Base-by-base conservation (phyloP, 2,888 invertebrate genomes). In the Ophioninae sp. region DNA sequence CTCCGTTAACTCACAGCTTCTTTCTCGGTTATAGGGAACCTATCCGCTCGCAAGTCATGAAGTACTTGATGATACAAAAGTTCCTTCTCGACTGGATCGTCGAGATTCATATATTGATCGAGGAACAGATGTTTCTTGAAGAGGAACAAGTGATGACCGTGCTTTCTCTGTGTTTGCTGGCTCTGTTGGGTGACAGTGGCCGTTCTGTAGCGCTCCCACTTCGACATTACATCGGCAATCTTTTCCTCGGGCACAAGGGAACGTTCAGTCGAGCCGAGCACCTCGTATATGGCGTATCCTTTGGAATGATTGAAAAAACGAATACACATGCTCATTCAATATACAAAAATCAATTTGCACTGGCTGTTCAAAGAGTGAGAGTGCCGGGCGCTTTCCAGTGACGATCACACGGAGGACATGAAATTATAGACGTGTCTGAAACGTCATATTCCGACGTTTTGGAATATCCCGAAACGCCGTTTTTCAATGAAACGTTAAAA, bases 231-330 rank as follows among this genome's bases (percentile, higher is more conserved):
- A 93, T 99, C 99, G 0, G 98, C 97, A 17, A 98, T 96, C 89
- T 98, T 97, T 93, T 98, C 98, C 90, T 96, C 96, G 8, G 96
- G 95, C 68, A 96, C 94, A 86, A 99, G 94, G 88, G 97, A 97
- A 74, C 98, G 94, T 93, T 98, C 98, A 0, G 97, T 96, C 88
- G 95, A 96, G 2, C 97, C 98, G 86, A 98, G 95, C 65, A 98
- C 97, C 93, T 98, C 98, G 93, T 98, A 99, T 83, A 99, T 95
- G 0, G 98, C 97, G 93, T 98, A 99, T 20, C 98, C 98, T 83
- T 67, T 21, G 3, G 44, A 30, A 44, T 23, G 30, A 30, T 30
- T 30, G 3, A 41, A 56, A n/a, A 37, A n/a, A 67, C n/a, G n/a
- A 50, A 5, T 7, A 8, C 17, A 13, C 2, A 50, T 44, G 0